Base-by-base conservation (phyloP, 2,888 invertebrate genomes). In the Mechanitis messenoides region DNA sequence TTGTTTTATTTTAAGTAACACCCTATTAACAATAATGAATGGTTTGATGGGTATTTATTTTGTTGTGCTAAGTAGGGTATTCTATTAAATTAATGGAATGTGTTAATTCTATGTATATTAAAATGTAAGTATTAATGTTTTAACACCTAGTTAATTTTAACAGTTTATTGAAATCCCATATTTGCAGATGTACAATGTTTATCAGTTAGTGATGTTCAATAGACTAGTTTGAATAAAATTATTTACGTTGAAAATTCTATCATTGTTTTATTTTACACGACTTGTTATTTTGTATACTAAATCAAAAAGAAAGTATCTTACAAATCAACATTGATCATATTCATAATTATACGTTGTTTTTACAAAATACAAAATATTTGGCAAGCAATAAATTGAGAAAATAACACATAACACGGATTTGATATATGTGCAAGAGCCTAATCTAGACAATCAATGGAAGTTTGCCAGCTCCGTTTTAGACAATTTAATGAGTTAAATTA, bases 191-290 rank as follows among this genome's bases (percentile, higher is more conserved):
- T 86, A 87, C 87, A 87, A 85, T 85, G 85, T 86, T 87, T 87
- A 87, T 90, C 85, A 87, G 87, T 89, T 90, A 89, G 90, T 88
- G 87, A 90, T 86, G 90, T 89, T 89, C 88, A 88, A 87, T 89
- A 88, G 88, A 88, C 80, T 90, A 90, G 90, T 89, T 88, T 88
- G 85, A 90, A 90, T 90, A 90, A 90, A 90, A 87, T 88, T 90
- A 90, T 90, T 90, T 90, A 90, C 88, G 89, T 90, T 90, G 85
- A 87, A 90, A 89, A 87, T 79, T 82, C 80, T 73, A 83, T 79
- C 75, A 72, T 79, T 81, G 81, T 89, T 87, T 83, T 76, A 60
- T 64, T 53, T 56, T 54, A 53, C 20, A n/a, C n/a, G 4, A 7
- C 12, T 28, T 3, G n/a, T 50, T 50, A 50, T 6, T 28, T 28